A percentile compares a stretch with the other conserved stretches of the same genome.
phyloP scores from a whole-genome alignment of 2,797 vertebrate genomes.

The Sebastes taczanowskii region DNA sequence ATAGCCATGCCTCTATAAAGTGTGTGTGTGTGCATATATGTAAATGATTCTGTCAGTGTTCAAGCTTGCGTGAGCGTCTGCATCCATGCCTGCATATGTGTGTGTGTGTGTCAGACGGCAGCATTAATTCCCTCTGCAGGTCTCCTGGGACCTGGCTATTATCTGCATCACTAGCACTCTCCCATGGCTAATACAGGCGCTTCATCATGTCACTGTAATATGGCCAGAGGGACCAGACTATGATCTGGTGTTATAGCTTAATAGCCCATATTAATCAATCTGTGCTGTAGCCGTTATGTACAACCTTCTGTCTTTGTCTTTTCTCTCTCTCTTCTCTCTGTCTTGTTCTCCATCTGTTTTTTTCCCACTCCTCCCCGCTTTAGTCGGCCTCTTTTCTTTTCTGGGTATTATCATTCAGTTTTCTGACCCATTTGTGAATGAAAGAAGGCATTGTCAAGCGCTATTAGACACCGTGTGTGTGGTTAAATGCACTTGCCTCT shows the following conservation, averaged over 20 bases:
- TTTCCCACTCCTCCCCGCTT: background rate
- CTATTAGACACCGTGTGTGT: background rate
- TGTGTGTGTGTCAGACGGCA: conserved; percentile 53
- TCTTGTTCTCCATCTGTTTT: conserved; percentile 53
- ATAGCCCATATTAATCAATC: conserved; percentile 76
- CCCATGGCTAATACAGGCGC: conserved; percentile 75
- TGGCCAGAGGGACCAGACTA: conserved; percentile 75
- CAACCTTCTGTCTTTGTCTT: conserved; percentile 68
- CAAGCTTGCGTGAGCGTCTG: background rate
- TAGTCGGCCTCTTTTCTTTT: conserved; percentile 29
- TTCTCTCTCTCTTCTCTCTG: conserved; percentile 7
- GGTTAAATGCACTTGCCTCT: background rate
- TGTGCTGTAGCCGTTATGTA: conserved; percentile 53
- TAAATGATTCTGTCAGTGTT: conserved; percentile 22
- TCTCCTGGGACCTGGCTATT: conserved; percentile 78
- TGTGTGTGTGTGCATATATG: conserved; percentile 19
- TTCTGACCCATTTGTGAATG: conserved; percentile 17
- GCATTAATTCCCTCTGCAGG: conserved; percentile 74
- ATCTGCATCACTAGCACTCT: conserved; percentile 81
- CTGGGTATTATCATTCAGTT: conserved; percentile 2
- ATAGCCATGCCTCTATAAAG: background rate
- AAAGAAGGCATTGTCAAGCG: background rate
- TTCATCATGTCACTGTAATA: conserved; percentile 79
- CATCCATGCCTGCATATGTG: background rate
- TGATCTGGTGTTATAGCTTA: conserved; percentile 80